Percentiles rank a stretch among this genome's conserved stretches.
phyloP scores from a whole-genome alignment of 2,797 vertebrate genomes.

The Botia almorhae region DNA sequence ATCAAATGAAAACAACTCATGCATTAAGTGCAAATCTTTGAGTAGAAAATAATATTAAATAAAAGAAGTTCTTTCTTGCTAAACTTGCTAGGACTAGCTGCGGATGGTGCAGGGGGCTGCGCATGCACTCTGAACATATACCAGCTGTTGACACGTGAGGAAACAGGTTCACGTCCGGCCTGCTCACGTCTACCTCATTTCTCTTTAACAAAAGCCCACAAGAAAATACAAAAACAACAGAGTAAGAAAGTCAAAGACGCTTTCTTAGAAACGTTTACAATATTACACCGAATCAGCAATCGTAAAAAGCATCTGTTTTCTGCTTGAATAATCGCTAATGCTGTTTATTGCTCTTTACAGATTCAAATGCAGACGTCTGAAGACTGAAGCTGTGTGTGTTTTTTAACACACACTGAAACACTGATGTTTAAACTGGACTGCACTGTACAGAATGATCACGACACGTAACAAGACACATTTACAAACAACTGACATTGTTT shows the following conservation, averaged over 20 bases:
- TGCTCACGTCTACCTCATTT: neutral
- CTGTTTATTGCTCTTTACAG: slow-evolving; percentile 12
- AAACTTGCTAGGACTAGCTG: neutral
- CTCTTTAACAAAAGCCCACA: neutral
- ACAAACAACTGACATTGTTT: neutral
- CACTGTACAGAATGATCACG: neutral
- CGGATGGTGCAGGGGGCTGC: too few relatives aligned
- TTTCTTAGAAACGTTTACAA: neutral
- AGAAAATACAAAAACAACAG: neutral
- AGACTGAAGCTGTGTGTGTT: neutral
- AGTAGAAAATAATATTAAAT: neutral
- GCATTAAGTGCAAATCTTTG: neutral
- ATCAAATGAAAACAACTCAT: neutral
- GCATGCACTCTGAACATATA: neutral
- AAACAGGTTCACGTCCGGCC: too few relatives aligned
- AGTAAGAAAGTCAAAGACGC: neutral
- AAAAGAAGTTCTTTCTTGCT: neutral
- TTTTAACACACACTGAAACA: neutral
- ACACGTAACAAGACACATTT: neutral
- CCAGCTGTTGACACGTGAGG: too few relatives aligned
- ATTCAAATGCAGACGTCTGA: neutral
- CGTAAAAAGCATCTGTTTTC: neutral
- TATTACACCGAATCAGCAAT: neutral
- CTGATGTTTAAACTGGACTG: neutral
- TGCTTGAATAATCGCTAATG: neutral